These are phyloP conservation scores for human (Homo sapiens) DNA, from an alignment of 2,113 vertebrate genomes.

Conservation along the genomic window GRCh38 chr1:101646501-101647000, in stretches of 20 bases:
- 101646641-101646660: not conserved
- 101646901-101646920: not conserved
- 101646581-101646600: not conserved
- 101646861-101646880: not conserved
- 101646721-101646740: not conserved
- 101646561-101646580: not conserved
- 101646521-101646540: not conserved
- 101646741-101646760: not conserved
- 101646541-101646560: not conserved
- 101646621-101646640: not conserved
- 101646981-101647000: not conserved
- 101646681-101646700: not conserved
- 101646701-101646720: not conserved
- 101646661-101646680: not conserved
- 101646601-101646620: not conserved
- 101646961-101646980: not conserved
- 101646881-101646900: not conserved
- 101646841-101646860: not conserved
- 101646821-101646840: not conserved
- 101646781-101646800: not conserved
- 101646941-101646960: no score
- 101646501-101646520: not conserved
- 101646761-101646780: not conserved
- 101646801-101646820: not conserved
- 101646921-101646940: not conserved